A percentile compares a stretch with the other conserved stretches of the same genome.
Evolutionary conservation across 2,797 vertebrate genomes (phyloP).

Genomic region (Champsocephalus esox): DNA sequence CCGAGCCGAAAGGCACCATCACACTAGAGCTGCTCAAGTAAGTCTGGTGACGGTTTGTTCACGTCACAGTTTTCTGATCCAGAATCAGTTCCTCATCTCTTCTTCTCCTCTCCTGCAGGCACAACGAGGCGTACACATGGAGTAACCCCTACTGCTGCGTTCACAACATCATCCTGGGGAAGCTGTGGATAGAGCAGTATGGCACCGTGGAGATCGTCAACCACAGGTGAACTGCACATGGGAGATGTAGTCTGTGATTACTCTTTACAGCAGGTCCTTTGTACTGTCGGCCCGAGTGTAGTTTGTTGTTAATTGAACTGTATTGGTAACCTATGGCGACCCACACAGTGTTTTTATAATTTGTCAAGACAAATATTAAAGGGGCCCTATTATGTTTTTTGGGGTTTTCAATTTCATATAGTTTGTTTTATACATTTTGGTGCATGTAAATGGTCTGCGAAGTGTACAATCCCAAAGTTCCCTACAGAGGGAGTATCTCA

Average conservation of each 20-base stretch:
- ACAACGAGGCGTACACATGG: conserved; percentile 96
- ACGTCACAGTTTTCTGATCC: too few relatives aligned
- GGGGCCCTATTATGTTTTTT: too few relatives aligned
- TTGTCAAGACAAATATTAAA: too few relatives aligned
- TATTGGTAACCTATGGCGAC: too few relatives aligned
- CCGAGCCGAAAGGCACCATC: conserved; percentile 95
- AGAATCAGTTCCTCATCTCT: too few relatives aligned
- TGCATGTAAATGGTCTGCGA: too few relatives aligned
- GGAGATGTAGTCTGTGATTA: background rate
- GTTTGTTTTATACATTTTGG: too few relatives aligned
- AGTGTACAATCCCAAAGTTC: too few relatives aligned
- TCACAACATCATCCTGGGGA: conserved; percentile 98
- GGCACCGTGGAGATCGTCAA: conserved; percentile 95
- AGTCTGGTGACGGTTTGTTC: conserved; percentile 24
- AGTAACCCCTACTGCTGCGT: conserved; percentile 97
- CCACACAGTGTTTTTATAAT: too few relatives aligned
- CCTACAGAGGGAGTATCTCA: too few relatives aligned
- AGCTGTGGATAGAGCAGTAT: conserved; percentile 99
- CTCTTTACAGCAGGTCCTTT: too few relatives aligned
- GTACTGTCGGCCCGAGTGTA: background rate
- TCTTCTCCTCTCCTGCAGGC: conserved; percentile 73
- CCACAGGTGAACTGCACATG: conserved; percentile 87
- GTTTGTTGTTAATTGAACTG: background rate
- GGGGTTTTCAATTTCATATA: too few relatives aligned
- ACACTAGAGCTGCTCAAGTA: conserved; percentile 96